Evolutionary conservation across 2,888 invertebrate genomes (phyloP), one percentile per base, ranked within the genome.

Genomic region (Pomacea canaliculata): DNA sequence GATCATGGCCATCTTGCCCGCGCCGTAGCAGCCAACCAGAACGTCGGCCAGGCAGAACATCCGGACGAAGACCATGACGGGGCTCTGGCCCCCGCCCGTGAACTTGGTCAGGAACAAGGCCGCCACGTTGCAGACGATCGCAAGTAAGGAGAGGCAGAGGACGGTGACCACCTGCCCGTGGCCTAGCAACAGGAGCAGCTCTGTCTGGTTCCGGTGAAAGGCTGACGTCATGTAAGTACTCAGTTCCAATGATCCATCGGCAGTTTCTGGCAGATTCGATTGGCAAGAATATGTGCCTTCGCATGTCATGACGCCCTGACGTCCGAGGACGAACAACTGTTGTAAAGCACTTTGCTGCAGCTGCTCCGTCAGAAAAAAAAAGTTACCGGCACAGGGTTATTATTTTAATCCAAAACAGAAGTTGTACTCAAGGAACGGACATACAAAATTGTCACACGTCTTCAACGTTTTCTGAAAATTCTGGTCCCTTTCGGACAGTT

Each of bases 61-160:
- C 19, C 86, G 82, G 66, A 88, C 84, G 75, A 88, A 88, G 18
- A 87, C 84, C n/a, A 88, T 79, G 9, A 84, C 84, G 9, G 88
- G 83, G 78, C 83, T 86, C 66, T 83, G 81, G 8, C 86, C 85
- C 16, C 85, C 85, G 18, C 83, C 83, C 3, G 84, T 79, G 76
- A 81, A 85, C 63, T 85, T 85, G 16, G 86, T 84, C 12, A 84
- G 82, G 13, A 83, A 56, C 4, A 88, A 77, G 37, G 86, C 78
- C 46, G 83, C 67, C 13, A 78, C 65, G 80, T 87, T 84, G n/a
- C 79, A 77, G 12, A 85, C n/a, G 56, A 83, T 69, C 12, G 84
- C 80, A 16, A 85, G 19, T 10, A 78, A 74, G 60, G 82, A 82
- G 23, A 85, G 80, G 18, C 75, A 76, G 62, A 80, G 46, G 16